Evolutionary conservation across 2,113 vertebrate genomes (phyloP), one percentile per base, ranked within the genome.

Genomic region (Anolis sagrei): DNA sequence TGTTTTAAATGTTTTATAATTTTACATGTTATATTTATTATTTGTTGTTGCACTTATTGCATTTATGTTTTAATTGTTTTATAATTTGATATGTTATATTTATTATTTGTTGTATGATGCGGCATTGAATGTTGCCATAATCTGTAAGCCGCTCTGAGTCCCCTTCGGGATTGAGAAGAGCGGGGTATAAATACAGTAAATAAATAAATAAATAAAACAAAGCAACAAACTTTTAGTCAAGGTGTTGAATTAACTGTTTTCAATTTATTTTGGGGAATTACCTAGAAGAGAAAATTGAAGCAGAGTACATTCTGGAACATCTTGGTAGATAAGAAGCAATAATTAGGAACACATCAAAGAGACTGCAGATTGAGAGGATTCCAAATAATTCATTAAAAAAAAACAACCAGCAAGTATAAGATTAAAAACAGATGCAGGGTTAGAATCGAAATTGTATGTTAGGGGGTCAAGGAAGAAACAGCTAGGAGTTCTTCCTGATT

Each of bases 271-370:
- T 4, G 34, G 11, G 51, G 34, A 21, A 13, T 13, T 25, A 58
- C 44, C 34, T 61, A 58, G 25, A 48, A n/a, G 3, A 75, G 36
- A 36, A 75, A 75, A 75, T 19, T 75, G 23, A 75, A 21, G 9
- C 5, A 44, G 32, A 61, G 13, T 44, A 44, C 39, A 44, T 44
- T n/a, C 16, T 49, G 44, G 32, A 69, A 82, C 62, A 75, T 16
- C 14, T 27, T 69, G 75, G 27, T 29, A n/a, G 32, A 75, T 44
- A 74, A 83, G 58, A 75, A 75, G 18, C 27, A 44, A 9, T n/a
- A 83, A 83, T 83, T 62, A 83, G 36, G 72, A 75, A 75, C 8
- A 83, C 34, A 75, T 62, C 36, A 83, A 83, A 83, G 70, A 44
- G 25, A 44, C 39, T 64, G 36, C 51, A 75, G 34, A 62, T 14